Percentiles rank a stretch among this genome's conserved stretches.
Conservation (phyloP, 2,888 invertebrate genomes). For the Lepidocyrtoides sp. region DNA sequence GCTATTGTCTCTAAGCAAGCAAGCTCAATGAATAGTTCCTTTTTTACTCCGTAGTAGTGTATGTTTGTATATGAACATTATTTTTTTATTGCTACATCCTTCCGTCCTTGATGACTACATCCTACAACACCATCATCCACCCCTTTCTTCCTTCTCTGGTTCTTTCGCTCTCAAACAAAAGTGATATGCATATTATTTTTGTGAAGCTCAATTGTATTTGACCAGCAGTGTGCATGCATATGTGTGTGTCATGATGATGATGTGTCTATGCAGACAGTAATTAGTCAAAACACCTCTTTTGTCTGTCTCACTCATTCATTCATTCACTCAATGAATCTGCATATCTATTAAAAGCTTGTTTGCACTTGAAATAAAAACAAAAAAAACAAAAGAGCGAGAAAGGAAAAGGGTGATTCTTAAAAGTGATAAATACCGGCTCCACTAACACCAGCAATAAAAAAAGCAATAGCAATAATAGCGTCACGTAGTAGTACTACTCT, state of each 20-base stretch:
- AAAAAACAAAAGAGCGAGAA: slow-evolving; percentile 9
- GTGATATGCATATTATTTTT: slow-evolving; percentile 52
- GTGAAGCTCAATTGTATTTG: slow-evolving; percentile 53
- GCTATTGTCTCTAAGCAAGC: not conserved
- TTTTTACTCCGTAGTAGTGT: not conserved
- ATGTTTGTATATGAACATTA: slow-evolving; percentile 21
- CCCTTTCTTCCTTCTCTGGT: not conserved
- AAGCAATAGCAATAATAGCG: not conserved
- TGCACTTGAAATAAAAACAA: slow-evolving; percentile 65
- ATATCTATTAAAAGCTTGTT: slow-evolving; percentile 78
- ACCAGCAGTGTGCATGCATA: slow-evolving; percentile 45
- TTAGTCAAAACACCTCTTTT: slow-evolving; percentile 76
- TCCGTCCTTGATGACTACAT: slow-evolving; percentile 65
- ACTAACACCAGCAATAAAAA: not conserved
- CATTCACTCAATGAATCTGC: slow-evolving; percentile 64
- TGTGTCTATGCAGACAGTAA: slow-evolving; percentile 61
- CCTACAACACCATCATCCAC: slow-evolving; percentile 5
- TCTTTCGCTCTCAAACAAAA: not conserved
- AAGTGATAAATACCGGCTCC: not conserved
- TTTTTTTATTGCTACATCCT: slow-evolving; percentile 59
- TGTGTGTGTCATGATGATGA: not conserved
- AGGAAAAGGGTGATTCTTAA: slow-evolving; percentile 40
- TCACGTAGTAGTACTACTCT: not conserved
- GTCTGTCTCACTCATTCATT: slow-evolving; percentile 41
- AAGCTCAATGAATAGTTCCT: slow-evolving; percentile 30